phyloP scores from a whole-genome alignment of 2,113 vertebrate species.

The Tautogolabrus adspersus region DNA sequence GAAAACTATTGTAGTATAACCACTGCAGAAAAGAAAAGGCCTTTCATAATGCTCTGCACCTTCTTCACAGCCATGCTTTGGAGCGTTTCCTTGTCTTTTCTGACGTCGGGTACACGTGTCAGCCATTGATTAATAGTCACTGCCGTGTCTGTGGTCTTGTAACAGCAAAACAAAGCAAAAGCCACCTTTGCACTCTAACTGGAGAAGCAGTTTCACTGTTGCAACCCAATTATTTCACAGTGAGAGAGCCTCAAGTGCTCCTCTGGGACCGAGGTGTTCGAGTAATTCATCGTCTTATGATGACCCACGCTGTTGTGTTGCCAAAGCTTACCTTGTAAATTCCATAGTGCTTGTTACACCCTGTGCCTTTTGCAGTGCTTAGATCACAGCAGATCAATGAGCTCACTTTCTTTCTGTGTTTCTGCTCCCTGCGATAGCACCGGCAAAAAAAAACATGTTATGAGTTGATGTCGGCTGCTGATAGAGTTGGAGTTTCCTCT shows the following conservation, averaged over 20 bases:
- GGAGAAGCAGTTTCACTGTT: constrained; percentile 67
- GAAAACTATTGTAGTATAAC: neutral
- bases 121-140: constrained; percentile 71
- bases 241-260: constrained; percentile 79
- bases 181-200: constrained; percentile 72
- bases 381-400: constrained; percentile 70
- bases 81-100: constrained; percentile 19
- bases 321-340: constrained; percentile 74
- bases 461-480: constrained; percentile 37
- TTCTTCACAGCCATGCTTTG: constrained; percentile 17
- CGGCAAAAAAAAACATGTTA: neutral
- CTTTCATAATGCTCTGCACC: neutral
- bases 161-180: constrained; percentile 70
- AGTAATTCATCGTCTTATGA: constrained; percentile 78
- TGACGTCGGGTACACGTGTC: constrained; percentile 57
- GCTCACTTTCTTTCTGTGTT: constrained; percentile 39
- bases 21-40: neutral
- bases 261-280: constrained; percentile 72
- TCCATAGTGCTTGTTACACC: constrained; percentile 61
- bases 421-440: constrained; percentile 10
- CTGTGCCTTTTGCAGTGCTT: constrained; percentile 57
- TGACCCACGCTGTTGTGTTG: constrained; percentile 73
- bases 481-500: constrained; percentile 21
- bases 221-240: constrained; percentile 83
- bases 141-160: constrained; percentile 45